These are phyloP conservation scores for Nothura maculosa DNA, from an alignment of 2,797 vertebrate species.

Conservation along the genomic window DNA sequence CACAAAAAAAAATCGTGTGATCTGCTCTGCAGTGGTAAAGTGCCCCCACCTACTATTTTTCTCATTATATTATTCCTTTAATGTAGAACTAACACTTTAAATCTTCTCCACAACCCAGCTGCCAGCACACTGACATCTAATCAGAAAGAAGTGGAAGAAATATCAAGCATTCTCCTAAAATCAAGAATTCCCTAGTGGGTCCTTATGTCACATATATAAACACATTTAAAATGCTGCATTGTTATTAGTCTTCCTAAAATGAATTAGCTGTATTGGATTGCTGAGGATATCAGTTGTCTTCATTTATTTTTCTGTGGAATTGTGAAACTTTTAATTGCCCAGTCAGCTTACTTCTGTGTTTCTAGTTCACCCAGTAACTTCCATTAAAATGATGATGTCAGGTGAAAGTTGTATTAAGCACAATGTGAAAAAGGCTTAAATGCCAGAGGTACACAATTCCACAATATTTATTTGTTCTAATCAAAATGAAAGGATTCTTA, in stretches of 20 bases:
- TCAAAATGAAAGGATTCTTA: background rate
- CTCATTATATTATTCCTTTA: slow-evolving; percentile 56
- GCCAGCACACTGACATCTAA: slow-evolving; percentile 48
- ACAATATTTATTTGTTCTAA: background rate
- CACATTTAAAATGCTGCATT: slow-evolving; percentile 4
- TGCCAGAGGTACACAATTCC: background rate
- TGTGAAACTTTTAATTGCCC: background rate
- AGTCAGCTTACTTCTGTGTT: background rate
- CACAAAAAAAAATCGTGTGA: slow-evolving; percentile 64
- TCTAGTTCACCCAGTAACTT: background rate
- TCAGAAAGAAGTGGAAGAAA: slow-evolving; percentile 68
- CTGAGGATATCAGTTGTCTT: background rate
- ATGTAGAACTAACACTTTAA: slow-evolving; percentile 68
- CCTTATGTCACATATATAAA: slow-evolving; percentile 45
- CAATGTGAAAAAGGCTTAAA: background rate
- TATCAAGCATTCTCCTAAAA: slow-evolving; percentile 60
- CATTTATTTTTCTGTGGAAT: background rate
- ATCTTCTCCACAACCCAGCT: slow-evolving; percentile 57
- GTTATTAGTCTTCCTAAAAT: background rate
- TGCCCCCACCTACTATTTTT: slow-evolving; percentile 59
- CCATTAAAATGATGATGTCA: background rate
- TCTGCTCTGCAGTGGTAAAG: slow-evolving; percentile 64
- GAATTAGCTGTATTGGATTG: slow-evolving; percentile 16
- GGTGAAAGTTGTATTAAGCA: background rate
- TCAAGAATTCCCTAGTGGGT: slow-evolving; percentile 38